Evolutionary conservation across 2,113 vertebrate species (phyloP).

Genomic region (Thalassoma bifasciatum): DNA sequence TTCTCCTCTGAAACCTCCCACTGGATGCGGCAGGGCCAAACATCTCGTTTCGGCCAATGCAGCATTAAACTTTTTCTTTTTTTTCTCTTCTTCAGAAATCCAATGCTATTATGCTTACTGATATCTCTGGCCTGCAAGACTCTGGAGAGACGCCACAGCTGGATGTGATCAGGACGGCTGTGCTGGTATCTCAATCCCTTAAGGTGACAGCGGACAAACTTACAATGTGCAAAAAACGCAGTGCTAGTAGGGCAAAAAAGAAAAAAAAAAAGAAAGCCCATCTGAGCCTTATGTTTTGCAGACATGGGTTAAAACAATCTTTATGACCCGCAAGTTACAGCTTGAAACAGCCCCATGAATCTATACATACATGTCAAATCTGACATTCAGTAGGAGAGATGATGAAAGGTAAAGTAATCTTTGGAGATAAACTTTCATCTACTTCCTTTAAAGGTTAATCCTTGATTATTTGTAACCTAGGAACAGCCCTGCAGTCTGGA

Average conservation of each 20-base stretch:
- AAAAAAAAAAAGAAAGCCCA: not conserved
- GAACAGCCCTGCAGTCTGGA: slow-evolving; percentile 5
- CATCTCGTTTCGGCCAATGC: slow-evolving; percentile 18
- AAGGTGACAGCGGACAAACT: slow-evolving; percentile 42
- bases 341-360: slow-evolving; percentile 22
- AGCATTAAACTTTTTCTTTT: slow-evolving; percentile 45
- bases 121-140: slow-evolving; percentile 58
- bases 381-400: slow-evolving; percentile 10
- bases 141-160: slow-evolving; percentile 38
- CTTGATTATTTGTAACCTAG: slow-evolving; percentile 15
- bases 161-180: slow-evolving; percentile 37
- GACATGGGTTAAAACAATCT: slow-evolving; percentile 20
- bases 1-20: slow-evolving; percentile 59
- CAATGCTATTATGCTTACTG: slow-evolving; percentile 63
- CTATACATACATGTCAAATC: slow-evolving; percentile 15
- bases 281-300: slow-evolving; percentile 10
- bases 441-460: not conserved
- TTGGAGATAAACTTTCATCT: not conserved
- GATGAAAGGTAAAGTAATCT: slow-evolving; percentile 29
- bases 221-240: slow-evolving; percentile 17
- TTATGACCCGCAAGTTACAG: slow-evolving; percentile 9
- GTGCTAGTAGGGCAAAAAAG: not conserved
- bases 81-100: slow-evolving; percentile 47
- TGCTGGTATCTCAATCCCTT: slow-evolving; percentile 22
- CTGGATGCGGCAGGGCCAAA: slow-evolving; percentile 57